phyloP scores from a whole-genome alignment of 2,888 invertebrate genomes.

The Stenoptilia bipunctidactyla region DNA sequence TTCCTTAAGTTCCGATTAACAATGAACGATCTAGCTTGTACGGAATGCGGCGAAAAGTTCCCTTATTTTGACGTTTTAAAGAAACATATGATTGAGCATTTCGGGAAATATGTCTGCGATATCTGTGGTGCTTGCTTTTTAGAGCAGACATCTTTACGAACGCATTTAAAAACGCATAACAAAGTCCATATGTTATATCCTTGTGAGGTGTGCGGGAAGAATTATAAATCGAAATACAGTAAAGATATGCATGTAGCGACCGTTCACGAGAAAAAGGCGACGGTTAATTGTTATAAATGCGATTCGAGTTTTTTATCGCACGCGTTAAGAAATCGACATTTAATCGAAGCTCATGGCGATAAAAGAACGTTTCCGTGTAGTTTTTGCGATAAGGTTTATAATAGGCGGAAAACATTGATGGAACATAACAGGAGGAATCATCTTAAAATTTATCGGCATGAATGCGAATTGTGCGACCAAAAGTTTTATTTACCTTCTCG shows the following conservation, averaged over 20 bases:
- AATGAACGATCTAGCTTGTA: conserved; percentile 37
- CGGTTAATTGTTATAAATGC: conserved; percentile 52
- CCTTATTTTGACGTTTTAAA: conserved; percentile 48
- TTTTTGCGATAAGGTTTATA: conserved; percentile 49
- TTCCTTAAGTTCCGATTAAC: conserved; percentile 46
- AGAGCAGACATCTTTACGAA: conserved; percentile 48
- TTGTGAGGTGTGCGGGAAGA: conserved; percentile 62
- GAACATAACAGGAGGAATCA: conserved; percentile 49
- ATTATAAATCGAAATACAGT: conserved; percentile 49
- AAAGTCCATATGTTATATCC: conserved; percentile 56
- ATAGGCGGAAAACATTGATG: conserved; percentile 45
- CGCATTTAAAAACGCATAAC: conserved; percentile 50
- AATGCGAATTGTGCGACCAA: conserved; percentile 53
- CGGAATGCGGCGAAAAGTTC: conserved; percentile 42
- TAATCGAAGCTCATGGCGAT: conserved; percentile 52
- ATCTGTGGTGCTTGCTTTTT: conserved; percentile 57
- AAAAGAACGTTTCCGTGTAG: conserved; percentile 49
- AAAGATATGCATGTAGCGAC: conserved; percentile 44
- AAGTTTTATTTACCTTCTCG: conserved; percentile 53
- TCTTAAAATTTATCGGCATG: conserved; percentile 45
- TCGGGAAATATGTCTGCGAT: conserved; percentile 49
- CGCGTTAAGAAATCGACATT: conserved; percentile 40
- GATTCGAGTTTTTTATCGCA: conserved; percentile 48
- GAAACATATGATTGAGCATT: conserved; percentile 53
- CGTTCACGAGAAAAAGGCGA: conserved; percentile 51